Evolutionary conservation across 2,113 vertebrate genomes (phyloP).

Genomic region (Eonycteris spelaea): DNA sequence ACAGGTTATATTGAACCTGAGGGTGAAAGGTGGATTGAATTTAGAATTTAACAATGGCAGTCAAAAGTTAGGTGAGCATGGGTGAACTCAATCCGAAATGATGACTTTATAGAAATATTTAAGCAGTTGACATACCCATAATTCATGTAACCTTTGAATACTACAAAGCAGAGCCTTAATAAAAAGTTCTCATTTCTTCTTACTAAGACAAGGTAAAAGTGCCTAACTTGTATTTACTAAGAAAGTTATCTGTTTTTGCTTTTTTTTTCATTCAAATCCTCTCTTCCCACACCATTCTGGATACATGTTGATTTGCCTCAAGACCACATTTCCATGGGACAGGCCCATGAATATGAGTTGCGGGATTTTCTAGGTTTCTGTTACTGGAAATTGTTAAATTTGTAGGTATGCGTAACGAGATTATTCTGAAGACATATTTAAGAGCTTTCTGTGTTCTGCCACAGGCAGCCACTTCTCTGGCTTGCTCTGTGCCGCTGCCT

Average conservation of each 20-base stretch:
- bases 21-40: constrained; percentile 8
- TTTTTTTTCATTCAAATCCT: background rate
- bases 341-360: background rate
- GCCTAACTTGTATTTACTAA: background rate
- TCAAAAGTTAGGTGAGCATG: background rate
- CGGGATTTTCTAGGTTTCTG: background rate
- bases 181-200: background rate
- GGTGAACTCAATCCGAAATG: constrained; percentile 22
- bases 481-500: background rate
- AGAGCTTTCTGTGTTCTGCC: background rate
- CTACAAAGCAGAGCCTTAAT: background rate
- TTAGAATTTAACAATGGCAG: background rate
- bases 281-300: background rate
- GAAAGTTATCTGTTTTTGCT: background rate
- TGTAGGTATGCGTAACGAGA: background rate
- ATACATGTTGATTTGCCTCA: background rate
- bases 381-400: background rate
- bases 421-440: background rate
- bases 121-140: background rate
- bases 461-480: fast-evolving
- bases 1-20: background rate
- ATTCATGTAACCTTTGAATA: background rate
- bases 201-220: background rate
- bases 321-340: background rate
- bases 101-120: constrained; percentile 33